Evolutionary conservation across 2,113 vertebrate species (phyloP), one percentile per base, ranked within the genome.

Genomic region (Grammomys dolichurus): DNA sequence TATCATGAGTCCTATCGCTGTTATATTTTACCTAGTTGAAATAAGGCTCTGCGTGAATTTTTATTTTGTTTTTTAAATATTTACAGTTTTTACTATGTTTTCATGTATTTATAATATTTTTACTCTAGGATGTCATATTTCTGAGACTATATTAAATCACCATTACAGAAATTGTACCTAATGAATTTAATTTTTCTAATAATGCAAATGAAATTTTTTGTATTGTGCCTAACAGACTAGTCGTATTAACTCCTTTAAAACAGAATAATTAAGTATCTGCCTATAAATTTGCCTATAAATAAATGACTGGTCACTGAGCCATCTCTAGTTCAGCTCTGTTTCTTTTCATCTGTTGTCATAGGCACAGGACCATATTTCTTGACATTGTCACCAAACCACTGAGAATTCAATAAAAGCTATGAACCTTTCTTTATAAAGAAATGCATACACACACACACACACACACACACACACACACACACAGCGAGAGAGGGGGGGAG

Each of bases 331-430:
- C 76, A 92, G n/a, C 63, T 80, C 58, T 81, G 26, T 93, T 73
- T 93, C 31, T 86, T 95, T 31, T 89, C 16, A 77, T 80, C 11
- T 94, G 88, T 95, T 92, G 5, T 92, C 10, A 43, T 93, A 33
- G 8, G 5, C 87, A 65, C 80, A 77, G 28, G 95, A 75, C 51
- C 73, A 22, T 87, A 36, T 92, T 95, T 81, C 72, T 95, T 95
- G 89, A 65, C 20, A 60, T 97, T 92, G 88, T 88, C 40, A 92
- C 46, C 43, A 86, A 31, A 4, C 12, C 16, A 73, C 87, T 94
- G 87, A 93, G 73, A 94, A 87, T 69, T 96, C 78, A 93, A 36
- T 58, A 13, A 91, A 97, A 91, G 7, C 82, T 96, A 77, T 72
- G 69, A 94, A 54, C 4, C 60, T 76, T 24, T 92, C 65, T 93